phyloP scores from a whole-genome alignment of 30 jellyfish, hydroid and myxozoan species.

The Phacellophora camtschatica region DNA sequence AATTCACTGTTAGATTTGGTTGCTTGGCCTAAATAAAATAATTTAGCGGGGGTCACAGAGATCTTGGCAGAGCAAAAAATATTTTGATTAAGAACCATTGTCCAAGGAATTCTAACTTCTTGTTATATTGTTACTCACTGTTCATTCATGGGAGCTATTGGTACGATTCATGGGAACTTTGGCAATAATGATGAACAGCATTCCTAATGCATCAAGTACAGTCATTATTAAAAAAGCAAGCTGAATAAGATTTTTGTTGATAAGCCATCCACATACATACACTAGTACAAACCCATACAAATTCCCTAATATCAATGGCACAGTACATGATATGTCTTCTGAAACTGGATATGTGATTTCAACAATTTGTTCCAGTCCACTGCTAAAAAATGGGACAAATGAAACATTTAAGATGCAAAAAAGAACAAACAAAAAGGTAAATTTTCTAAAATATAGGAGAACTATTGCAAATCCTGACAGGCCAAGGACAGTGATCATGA shows the following conservation, averaged over 20 bases:
- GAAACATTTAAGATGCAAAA: constrained; percentile 34
- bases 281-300: constrained; percentile 57
- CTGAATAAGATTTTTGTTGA: constrained; percentile 20
- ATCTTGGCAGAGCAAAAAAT: too few relatives aligned
- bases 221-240: constrained; percentile 47
- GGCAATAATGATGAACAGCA: constrained; percentile 39
- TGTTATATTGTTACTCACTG: too few relatives aligned
- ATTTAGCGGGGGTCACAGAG: too few relatives aligned
- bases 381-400: constrained; percentile 57
- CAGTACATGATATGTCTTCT: constrained; percentile 70
- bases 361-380: constrained; percentile 82
- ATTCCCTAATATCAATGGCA: constrained; percentile 71
- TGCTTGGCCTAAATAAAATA: too few relatives aligned
- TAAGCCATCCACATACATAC: constrained; percentile 42
- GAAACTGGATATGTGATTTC: constrained; percentile 85
- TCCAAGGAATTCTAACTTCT: too few relatives aligned
- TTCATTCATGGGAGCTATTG: too few relatives aligned
- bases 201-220: constrained; percentile 38
- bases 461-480: constrained; percentile 56
- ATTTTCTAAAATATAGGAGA: constrained; percentile 29
- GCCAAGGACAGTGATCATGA: constrained; percentile 27
- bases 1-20: too few relatives aligned
- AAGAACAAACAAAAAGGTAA: constrained; percentile 25
- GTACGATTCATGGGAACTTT: constrained; percentile 57
- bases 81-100: too few relatives aligned